Evolutionary conservation across 1,140 invertebrate genomes (phyloP).

Genomic region (roundworm (Caenorhabditis elegans)): DNA sequence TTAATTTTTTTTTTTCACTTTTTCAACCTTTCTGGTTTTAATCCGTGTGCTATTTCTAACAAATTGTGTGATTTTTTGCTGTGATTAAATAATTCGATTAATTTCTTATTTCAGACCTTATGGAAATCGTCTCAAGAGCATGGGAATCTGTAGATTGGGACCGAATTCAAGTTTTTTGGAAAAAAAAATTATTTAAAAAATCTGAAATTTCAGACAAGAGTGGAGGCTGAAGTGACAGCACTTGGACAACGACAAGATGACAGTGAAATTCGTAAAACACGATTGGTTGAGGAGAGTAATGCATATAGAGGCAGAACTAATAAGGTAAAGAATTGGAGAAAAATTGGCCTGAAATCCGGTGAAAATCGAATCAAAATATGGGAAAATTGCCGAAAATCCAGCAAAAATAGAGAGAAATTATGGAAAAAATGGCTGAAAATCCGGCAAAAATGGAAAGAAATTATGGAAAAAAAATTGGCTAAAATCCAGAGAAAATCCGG

Average conservation of each 20-base stretch:
- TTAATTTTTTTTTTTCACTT: neutral
- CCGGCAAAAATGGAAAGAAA: no score
- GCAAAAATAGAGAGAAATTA: no score
- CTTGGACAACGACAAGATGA: constrained; percentile 30
- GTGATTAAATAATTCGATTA: neutral
- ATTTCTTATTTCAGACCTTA: neutral
- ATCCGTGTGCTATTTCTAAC: constrained; percentile 15
- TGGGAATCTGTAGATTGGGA: constrained; percentile 41
- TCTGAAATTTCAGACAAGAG: neutral
- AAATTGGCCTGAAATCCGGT: no score
- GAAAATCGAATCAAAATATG: no score
- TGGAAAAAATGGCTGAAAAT: no score
- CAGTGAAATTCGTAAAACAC: neutral
- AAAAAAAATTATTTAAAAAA: neutral
- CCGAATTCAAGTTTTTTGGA: neutral
- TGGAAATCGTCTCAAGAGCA: constrained; percentile 31
- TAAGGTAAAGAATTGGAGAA: neutral
- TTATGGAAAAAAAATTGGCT: no score
- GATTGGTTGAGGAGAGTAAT: constrained; percentile 37
- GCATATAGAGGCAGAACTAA: constrained; percentile 40
- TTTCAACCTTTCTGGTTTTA: neutral
- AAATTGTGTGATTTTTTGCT: neutral
- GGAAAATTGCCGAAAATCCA: no score
- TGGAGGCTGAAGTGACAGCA: constrained; percentile 35
- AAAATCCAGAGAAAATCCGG: no score